These are phyloP conservation scores for Zeugodacus cucurbitae DNA, from an alignment of 1,140 invertebrate genomes.

Conservation along the genomic window DNA sequence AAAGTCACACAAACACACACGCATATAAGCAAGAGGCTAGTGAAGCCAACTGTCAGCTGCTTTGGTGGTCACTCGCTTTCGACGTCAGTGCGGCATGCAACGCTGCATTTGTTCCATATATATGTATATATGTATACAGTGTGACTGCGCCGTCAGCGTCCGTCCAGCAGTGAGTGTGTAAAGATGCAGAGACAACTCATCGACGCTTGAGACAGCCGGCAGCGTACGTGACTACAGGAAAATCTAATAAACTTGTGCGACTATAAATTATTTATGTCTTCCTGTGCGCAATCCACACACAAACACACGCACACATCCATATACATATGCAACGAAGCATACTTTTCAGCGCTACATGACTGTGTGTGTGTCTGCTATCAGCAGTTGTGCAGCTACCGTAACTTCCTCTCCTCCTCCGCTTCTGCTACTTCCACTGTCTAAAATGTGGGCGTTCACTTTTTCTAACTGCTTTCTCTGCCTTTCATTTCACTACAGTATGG, in stretches of 20 bases:
- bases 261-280: conserved; percentile 47
- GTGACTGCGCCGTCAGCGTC: background rate
- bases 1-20: background rate
- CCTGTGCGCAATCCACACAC: background rate
- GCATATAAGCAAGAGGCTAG: too few species aligned
- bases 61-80: background rate
- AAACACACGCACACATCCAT: too few species aligned
- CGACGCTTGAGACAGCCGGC: conserved; percentile 31
- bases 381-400: background rate
- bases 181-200: background rate
- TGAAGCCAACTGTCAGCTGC: background rate
- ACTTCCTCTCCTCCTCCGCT: background rate
- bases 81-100: background rate
- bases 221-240: conserved; percentile 63
- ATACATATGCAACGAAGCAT: too few species aligned
- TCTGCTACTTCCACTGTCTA: background rate
- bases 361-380: background rate
- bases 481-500: background rate
- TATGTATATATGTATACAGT: too few species aligned
- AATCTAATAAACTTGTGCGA: conserved; percentile 61
- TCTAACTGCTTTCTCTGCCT: background rate
- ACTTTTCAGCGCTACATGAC: too few species aligned
- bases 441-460: background rate
- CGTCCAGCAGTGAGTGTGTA: background rate
- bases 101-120: background rate